Evolutionary conservation across 2,888 invertebrate genomes (phyloP), one percentile per base, ranked within the genome.

Genomic region (Venusia cambrica): DNA sequence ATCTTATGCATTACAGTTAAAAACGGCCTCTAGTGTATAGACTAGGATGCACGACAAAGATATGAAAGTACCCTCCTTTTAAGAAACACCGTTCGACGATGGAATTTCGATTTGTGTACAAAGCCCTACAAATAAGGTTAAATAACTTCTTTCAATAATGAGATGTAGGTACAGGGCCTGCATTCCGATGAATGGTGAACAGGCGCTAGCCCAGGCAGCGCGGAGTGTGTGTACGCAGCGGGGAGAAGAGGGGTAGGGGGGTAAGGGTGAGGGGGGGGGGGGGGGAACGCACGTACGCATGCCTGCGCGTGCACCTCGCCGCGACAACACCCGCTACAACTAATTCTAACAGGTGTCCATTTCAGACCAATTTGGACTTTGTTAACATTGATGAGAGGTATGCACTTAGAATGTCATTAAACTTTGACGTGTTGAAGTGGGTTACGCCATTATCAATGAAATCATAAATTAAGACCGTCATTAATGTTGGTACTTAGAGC

Each of bases 141-240:
- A 68, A 70, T 62, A 61, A 62, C 60, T 54, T 60, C 53, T 64
- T 67, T 69, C 69, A 66, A 66, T 73, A 76, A 76, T 73, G 69
- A 73, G 69, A 66, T 70, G 72, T 71, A n/a, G n/a, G n/a, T n/a
- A 73, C 70, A 70, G 58, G 62, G 64, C 64, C 69, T 72, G 73
- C 80, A 81, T 81, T 80, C 78, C 78, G 57, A 76, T 77, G 74
- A 78, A 78, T 76, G 73, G 72, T 69, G 66, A 55, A 57, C 57
- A 63, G 60, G 62, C 60, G 63, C 52, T 40, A 40, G 40, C 48
- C 51, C 47, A 45, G 48, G 47, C 38, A 29, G 47, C 36, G 34
- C 44, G 41, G 33, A 43, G 39, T 48, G 42, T n/a, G n/a, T 43
- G 45, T 33, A 21, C 44, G 51, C 46, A 46, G 29, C 18, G 48